Base-by-base conservation (phyloP, 1,140 invertebrate genomes). In the Chrysomallon squamiferum region DNA sequence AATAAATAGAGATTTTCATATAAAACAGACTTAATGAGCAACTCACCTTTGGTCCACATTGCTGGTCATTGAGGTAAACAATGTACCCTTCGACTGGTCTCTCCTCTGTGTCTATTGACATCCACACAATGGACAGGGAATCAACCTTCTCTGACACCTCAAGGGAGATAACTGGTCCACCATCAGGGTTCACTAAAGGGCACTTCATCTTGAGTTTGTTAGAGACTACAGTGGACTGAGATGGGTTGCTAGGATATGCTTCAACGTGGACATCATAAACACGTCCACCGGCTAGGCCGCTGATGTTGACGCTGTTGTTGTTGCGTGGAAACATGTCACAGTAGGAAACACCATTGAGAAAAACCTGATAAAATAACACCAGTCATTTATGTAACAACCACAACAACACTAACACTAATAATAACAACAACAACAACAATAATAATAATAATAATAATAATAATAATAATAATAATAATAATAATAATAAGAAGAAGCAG, bases 111-210 rank as follows among this genome's bases (percentile, higher is more conserved):
- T 79, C 74, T 13, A 84, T 79, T 0, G 82, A 78, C 79, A 80
- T 80, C 84, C 83, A 85, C 4, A 82, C 77, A 45, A 85, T 75
- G 9, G 78, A 71, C 59, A 85, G 59, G 32, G 77, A 72, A 60
- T 84, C 77, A 11, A 52, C 66, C 29, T 80, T 76, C 5, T 76
- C 68, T 38, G 75, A 76, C 25, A 74, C 69, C 61, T 84, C 82
- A 57, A 85, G 67, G 52, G 84, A 85, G 59, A 85, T 82, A 13
- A 85, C 69, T 60, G 84, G 84, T 9, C 84, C 84, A 29, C 78
- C 78, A 59, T 74, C 66, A 38, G 71, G 70, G 4, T 70, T 80
- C 47, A 71, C 66, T 29, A 75, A 65, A 0, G 80, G 78, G 60
- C 79, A 83, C 27, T 71, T 74, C 65, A 78, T 59, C 66, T 84